phyloP scores from a whole-genome alignment of 1,140 invertebrate genomes.

The Drosophila pruinosa region DNA sequence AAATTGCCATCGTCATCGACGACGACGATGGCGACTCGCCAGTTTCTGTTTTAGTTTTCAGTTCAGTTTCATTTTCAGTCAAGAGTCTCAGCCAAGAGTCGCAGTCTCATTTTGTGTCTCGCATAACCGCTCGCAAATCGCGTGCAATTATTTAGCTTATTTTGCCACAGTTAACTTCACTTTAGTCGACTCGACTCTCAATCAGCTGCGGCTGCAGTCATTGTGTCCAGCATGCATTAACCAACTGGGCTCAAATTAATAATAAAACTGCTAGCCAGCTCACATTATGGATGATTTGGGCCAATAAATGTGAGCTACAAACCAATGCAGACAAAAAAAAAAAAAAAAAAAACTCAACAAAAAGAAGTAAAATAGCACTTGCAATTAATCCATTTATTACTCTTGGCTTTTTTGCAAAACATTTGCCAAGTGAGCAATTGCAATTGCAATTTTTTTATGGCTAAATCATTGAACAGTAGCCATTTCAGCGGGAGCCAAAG shows the following conservation, averaged over 20 bases:
- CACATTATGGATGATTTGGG: constrained; percentile 65
- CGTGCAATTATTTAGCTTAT: constrained; percentile 78
- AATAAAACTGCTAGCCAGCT: constrained; percentile 49
- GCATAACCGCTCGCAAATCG: constrained; percentile 61
- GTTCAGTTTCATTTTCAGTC: constrained; percentile 23
- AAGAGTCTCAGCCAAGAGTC: constrained; percentile 26
- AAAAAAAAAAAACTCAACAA: constrained; percentile 31
- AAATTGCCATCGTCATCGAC: constrained; percentile 55
- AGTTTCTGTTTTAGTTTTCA: constrained; percentile 27
- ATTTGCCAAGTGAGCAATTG: constrained; percentile 52
- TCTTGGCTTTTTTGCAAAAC: constrained; percentile 7
- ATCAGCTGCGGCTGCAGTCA: constrained; percentile 39
- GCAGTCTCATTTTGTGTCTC: constrained; percentile 26
- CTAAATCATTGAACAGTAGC: neutral
- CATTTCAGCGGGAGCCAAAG: no score
- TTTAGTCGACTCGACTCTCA: constrained; percentile 36
- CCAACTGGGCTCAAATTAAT: constrained; percentile 59
- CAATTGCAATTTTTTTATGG: constrained; percentile 14
- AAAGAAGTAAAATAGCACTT: constrained; percentile 13
- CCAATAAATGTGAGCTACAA: constrained; percentile 52
- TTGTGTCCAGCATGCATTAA: constrained; percentile 50
- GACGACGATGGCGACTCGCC: constrained; percentile 37
- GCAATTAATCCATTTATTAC: constrained; percentile 63
- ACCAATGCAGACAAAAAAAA: constrained; percentile 13
- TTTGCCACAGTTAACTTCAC: constrained; percentile 44